Conservation (phyloP, 1,140 invertebrate genomes). For the Drosophila neocordata region DNA sequence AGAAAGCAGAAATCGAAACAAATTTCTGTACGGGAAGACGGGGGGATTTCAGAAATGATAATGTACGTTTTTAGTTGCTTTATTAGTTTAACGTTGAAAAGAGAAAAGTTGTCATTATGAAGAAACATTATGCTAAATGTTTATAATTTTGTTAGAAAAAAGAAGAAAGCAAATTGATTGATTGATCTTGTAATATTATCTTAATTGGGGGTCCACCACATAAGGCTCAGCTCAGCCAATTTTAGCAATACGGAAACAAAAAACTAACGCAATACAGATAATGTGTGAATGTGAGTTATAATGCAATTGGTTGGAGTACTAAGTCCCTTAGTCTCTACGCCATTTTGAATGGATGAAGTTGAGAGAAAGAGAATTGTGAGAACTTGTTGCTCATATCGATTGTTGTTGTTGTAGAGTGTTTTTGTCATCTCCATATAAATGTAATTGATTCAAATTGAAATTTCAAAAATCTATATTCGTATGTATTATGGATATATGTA, state of each 20-base stretch:
- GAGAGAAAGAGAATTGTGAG: constrained; percentile 12
- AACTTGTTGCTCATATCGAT: constrained; percentile 58
- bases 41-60: constrained; percentile 14
- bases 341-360: not conserved
- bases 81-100: constrained; percentile 52
- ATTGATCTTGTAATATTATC: constrained; percentile 11
- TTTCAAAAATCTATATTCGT: constrained; percentile 1
- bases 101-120: not conserved
- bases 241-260: constrained; percentile 5
- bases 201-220: constrained; percentile 12
- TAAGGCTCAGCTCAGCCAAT: constrained; percentile 10
- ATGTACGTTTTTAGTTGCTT: constrained; percentile 35
- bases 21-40: constrained; percentile 40
- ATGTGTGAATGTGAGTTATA: constrained; percentile 2
- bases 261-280: constrained; percentile 6
- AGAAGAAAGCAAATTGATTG: not conserved
- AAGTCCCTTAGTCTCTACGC: not conserved
- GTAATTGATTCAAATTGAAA: constrained; percentile 21
- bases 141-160: constrained; percentile 4
- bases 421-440: not conserved
- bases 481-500: not conserved
- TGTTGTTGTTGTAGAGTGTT: constrained; percentile 58
- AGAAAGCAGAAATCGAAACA: constrained; percentile 56
- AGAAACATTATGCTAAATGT: constrained; percentile 17
- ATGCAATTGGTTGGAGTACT: not conserved